Conservation (phyloP, 1,140 invertebrate genomes). For the Diprion similis region DNA sequence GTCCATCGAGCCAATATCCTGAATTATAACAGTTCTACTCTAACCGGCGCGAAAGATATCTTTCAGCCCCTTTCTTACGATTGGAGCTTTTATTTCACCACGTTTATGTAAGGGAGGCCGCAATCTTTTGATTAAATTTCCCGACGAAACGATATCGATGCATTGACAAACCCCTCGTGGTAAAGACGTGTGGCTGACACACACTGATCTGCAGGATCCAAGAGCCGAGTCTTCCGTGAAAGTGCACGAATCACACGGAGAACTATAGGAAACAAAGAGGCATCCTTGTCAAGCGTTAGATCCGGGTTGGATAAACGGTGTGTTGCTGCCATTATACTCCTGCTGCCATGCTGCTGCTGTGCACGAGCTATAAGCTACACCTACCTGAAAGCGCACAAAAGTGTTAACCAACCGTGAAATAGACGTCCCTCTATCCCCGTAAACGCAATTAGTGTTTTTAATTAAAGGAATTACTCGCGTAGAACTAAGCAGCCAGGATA, state of each 20-base stretch:
- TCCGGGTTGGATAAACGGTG: background rate
- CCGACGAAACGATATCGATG: background rate
- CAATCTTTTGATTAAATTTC: background rate
- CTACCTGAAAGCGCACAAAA: constrained; percentile 1
- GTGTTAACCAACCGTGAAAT: constrained; percentile 5
- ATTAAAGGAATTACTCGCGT: constrained; percentile 7
- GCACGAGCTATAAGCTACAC: no score
- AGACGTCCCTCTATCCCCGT: constrained; percentile 4
- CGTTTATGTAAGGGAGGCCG: no score
- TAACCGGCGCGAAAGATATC: background rate
- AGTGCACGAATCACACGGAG: no score
- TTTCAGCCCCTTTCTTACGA: background rate
- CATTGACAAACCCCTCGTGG: background rate
- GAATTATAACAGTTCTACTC: background rate
- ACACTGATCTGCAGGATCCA: background rate
- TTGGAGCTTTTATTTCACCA: background rate
- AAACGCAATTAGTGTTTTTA: constrained; percentile 8
- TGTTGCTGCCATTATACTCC: no score
- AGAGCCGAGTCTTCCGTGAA: no score
- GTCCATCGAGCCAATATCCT: background rate
- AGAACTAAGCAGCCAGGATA: background rate
- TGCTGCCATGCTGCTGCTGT: no score
- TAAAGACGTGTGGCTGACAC: background rate
- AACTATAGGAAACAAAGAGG: background rate
- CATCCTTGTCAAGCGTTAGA: background rate